Conservation (phyloP, 2,797 vertebrate genomes). For the Pseudomugil gertrudae region DNA sequence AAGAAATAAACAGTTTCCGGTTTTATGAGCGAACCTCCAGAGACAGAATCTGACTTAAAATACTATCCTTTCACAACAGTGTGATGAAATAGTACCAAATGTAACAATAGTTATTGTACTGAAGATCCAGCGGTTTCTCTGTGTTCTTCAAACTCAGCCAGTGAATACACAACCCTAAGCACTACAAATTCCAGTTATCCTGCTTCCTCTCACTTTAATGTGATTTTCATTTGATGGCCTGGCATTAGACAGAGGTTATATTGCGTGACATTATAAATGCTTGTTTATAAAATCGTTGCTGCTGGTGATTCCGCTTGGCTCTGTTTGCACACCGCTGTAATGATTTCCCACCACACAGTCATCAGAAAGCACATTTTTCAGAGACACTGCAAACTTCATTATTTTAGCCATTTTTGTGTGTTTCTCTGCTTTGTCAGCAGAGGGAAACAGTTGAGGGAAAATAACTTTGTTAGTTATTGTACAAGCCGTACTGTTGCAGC, state of each 20-base stretch:
- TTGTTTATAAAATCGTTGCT: conserved; percentile 62
- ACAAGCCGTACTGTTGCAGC: background rate
- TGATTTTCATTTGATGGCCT: conserved; percentile 62
- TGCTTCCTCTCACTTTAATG: conserved; percentile 62
- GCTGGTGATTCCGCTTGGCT: conserved; percentile 56
- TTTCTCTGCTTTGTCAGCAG: conserved; percentile 30
- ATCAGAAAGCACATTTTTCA: conserved; percentile 48
- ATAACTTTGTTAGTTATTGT: conserved; percentile 43
- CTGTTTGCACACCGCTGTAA: conserved; percentile 53
- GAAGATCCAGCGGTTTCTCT: conserved; percentile 26
- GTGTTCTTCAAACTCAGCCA: conserved; percentile 38
- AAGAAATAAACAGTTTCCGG: conserved; percentile 28
- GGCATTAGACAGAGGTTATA: conserved; percentile 49
- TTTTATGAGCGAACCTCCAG: conserved; percentile 39
- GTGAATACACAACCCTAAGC: conserved; percentile 44
- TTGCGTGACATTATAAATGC: conserved; percentile 62
- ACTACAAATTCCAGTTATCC: conserved; percentile 59
- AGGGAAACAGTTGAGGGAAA: conserved; percentile 26
- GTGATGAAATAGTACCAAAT: conserved; percentile 31
- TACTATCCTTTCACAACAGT: conserved; percentile 31
- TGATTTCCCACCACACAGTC: conserved; percentile 38
- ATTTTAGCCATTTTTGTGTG: conserved; percentile 26
- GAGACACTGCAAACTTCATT: conserved; percentile 39
- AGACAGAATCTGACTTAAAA: conserved; percentile 8
- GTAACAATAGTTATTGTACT: conserved; percentile 26